These are phyloP conservation scores for Rhabdomys dilectus DNA, from an alignment of 2,113 vertebrate genomes.

Conservation along the genomic window DNA sequence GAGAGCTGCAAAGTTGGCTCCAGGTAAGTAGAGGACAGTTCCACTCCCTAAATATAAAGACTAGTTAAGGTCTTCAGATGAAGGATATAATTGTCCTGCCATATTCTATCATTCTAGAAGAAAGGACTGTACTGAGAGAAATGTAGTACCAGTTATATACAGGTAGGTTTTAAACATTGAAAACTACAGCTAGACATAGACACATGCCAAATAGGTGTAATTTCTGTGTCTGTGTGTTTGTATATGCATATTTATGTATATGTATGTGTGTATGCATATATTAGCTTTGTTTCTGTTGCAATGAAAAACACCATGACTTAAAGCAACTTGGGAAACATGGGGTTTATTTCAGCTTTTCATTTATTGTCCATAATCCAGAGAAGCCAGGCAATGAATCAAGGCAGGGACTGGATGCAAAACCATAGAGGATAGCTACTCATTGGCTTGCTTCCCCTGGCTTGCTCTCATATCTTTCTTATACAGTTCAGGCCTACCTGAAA, in stretches of 20 bases:
- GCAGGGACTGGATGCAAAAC: background rate
- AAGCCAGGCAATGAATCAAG: background rate
- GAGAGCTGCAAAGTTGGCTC: too few species aligned
- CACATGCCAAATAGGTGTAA: fast-evolving
- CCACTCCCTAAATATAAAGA: background rate
- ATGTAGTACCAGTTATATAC: background rate
- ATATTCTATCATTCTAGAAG: background rate
- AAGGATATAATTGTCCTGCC: background rate
- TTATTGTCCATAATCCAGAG: too few species aligned
- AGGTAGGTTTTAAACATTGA: background rate
- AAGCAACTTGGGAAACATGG: background rate
- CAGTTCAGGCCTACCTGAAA: background rate
- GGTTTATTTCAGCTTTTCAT: background rate
- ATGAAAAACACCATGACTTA: background rate
- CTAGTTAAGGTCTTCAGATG: background rate
- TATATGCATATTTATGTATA: background rate
- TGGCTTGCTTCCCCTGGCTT: background rate
- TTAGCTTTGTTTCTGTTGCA: background rate
- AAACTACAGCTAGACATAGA: background rate
- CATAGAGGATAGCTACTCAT: background rate
- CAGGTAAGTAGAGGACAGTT: background rate
- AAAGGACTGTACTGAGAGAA: background rate
- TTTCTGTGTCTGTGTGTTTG: background rate
- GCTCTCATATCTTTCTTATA: background rate
- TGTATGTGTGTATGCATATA: background rate